Base-by-base conservation (phyloP, 2,888 invertebrate species). In the Dolomedes plantarius region DNA sequence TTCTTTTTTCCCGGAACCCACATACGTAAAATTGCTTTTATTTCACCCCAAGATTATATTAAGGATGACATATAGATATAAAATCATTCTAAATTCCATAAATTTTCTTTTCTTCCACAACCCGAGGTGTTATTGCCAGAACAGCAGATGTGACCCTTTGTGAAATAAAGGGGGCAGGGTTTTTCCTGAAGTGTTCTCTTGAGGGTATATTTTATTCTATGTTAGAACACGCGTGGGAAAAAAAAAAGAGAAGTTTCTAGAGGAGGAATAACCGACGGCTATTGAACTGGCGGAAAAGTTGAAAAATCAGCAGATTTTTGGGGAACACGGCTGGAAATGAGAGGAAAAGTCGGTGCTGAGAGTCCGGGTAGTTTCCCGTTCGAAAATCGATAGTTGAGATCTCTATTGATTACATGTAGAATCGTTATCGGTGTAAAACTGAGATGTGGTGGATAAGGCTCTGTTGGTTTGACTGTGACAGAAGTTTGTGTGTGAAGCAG, bases 71-170 rank as follows among this genome's bases (percentile, higher is more conserved):
- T 56, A 56, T 46, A 46, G 41, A 13, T 46, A 46, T 46, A 56
- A 56, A 56, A 56, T 56, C 23, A 56, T 56, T 56, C 23, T 23
- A 23, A 56, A 56, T 56, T 56, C 56, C 23, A 56, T 19, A 56
- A 56, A 56, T 23, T 56, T 23, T 16, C 23, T 23, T 56, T 23
- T n/a, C 16, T 23, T 16, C 56, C 23, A 56, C n/a, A 36, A 23
- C 23, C 23, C 23, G 56, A 56, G 56, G 41, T 46, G 41, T 46
- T 56, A 56, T 23, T 23, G 23, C 56, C 19, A 23, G 23, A 23
- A 6, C 23, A 56, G 56, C 56, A 56, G 56, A 56, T 56, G 56
- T 56, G 56, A 56, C 56, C 23, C 56, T 23, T 56, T 56, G 56
- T 56, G 11, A 23, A 56, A 56, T 56, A 56, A 56, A n/a, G 16